Conservation (phyloP, 2,797 vertebrate species). For the Anniella stebbinsi region DNA sequence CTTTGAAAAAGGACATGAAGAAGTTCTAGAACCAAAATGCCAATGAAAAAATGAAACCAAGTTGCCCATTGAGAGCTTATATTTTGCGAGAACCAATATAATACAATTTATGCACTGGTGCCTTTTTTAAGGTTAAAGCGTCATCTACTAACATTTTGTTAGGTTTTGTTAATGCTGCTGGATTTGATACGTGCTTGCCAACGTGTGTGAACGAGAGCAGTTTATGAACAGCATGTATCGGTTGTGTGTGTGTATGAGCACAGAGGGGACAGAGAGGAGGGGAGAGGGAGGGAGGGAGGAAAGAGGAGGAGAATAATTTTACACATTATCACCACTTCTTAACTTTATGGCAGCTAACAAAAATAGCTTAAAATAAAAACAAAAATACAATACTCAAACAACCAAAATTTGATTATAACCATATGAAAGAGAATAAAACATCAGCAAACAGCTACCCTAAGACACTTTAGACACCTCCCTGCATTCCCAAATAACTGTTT, state of each 20-base stretch:
- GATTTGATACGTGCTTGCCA: background rate
- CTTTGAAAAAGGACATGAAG: background rate
- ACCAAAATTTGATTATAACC: background rate
- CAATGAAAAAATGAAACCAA: conserved; percentile 19
- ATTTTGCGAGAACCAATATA: conserved; percentile 37
- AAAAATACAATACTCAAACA: background rate
- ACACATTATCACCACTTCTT: background rate
- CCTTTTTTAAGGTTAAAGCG: conserved; percentile 3
- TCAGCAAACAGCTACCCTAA: background rate
- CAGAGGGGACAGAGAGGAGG: background rate
- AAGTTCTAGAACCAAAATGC: background rate
- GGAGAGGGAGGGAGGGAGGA: too few relatives aligned
- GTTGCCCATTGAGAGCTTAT: background rate
- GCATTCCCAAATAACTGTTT: background rate
- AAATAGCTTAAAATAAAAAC: background rate
- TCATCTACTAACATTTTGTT: background rate
- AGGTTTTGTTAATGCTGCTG: background rate
- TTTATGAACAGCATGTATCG: background rate
- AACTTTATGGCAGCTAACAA: background rate
- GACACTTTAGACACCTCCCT: background rate
- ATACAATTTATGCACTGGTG: conserved; percentile 28
- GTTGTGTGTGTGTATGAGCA: background rate
- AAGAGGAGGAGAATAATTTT: background rate
- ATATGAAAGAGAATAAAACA: background rate
- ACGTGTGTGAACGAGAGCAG: background rate